These are phyloP conservation scores for Megamerina dolium DNA, from an alignment of 2,888 invertebrate species.

Conservation along the genomic window DNA sequence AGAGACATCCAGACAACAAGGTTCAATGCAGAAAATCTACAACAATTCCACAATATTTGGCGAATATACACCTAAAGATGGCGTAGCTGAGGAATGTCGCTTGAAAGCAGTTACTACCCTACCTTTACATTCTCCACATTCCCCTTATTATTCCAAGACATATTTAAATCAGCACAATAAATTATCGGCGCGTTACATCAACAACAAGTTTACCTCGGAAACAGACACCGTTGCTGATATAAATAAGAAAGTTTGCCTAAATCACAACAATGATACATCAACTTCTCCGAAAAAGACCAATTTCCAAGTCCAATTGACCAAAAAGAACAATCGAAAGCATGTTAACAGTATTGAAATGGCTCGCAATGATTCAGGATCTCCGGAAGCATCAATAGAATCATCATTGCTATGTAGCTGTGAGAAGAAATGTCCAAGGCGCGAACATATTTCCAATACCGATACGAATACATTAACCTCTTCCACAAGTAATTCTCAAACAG, in stretches of 20 bases:
- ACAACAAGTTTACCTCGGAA: slow-evolving; percentile 21
- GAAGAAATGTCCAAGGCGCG: background rate
- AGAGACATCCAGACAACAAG: no score
- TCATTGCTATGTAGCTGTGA: slow-evolving; percentile 21
- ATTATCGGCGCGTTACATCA: slow-evolving; percentile 34
- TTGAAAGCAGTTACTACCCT: slow-evolving; percentile 30
- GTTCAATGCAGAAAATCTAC: no score
- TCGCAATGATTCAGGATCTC: slow-evolving; percentile 10
- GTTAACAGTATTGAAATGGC: background rate
- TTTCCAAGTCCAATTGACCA: background rate
- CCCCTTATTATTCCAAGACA: slow-evolving; percentile 27
- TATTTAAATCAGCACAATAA: slow-evolving; percentile 27
- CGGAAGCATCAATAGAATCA: slow-evolving; percentile 4
- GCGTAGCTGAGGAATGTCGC: slow-evolving; percentile 20
- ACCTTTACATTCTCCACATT: slow-evolving; percentile 35
- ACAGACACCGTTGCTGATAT: slow-evolving; percentile 2
- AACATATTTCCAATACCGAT: background rate
- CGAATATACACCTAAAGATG: slow-evolving; percentile 17
- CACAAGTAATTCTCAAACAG: background rate
- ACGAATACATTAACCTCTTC: background rate
- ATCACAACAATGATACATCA: background rate
- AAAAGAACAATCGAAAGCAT: background rate
- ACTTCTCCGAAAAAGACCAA: background rate
- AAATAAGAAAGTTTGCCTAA: background rate
- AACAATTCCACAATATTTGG: no score